phyloP scores from a whole-genome alignment of 2,797 vertebrate genomes.

The Ambastaia sidthimunki region DNA sequence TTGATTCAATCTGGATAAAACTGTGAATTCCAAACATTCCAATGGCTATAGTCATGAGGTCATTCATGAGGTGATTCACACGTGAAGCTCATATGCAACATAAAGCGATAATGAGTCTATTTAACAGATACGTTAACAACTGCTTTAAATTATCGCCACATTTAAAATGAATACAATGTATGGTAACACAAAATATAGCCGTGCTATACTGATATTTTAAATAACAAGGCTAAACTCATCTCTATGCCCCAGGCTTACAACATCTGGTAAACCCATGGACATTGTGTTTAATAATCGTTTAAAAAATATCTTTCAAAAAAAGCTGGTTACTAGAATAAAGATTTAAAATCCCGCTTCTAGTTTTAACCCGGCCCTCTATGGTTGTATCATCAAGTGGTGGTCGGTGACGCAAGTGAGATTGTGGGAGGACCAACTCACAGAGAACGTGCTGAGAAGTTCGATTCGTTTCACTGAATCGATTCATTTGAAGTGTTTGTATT shows the following conservation, averaged over 20 bases:
- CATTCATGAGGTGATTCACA: neutral
- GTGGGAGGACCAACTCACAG: constrained; percentile 39
- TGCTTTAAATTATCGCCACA: neutral
- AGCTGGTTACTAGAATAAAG: neutral
- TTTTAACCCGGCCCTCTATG: neutral
- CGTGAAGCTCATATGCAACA: neutral
- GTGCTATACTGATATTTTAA: neutral
- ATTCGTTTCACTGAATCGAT: constrained; percentile 8
- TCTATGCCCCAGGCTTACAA: neutral
- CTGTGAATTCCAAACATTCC: neutral
- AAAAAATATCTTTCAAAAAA: neutral
- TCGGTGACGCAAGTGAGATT: constrained; percentile 35
- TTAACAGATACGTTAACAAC: neutral
- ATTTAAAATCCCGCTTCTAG: constrained; percentile 14
- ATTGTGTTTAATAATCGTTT: neutral
- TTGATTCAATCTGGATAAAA: neutral
- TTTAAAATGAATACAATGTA: neutral
- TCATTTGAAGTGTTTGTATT: neutral
- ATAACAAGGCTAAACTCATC: neutral
- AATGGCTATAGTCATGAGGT: neutral
- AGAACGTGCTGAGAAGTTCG: constrained; percentile 27
- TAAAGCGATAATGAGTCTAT: neutral
- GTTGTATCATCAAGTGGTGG: constrained; percentile 7
- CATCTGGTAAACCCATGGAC: neutral
- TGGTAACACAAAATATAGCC: neutral